A percentile compares a stretch with the other conserved stretches of the same genome.
Evolutionary conservation across 2,113 vertebrate species (phyloP).

Genomic region (Lepus americanus): DNA sequence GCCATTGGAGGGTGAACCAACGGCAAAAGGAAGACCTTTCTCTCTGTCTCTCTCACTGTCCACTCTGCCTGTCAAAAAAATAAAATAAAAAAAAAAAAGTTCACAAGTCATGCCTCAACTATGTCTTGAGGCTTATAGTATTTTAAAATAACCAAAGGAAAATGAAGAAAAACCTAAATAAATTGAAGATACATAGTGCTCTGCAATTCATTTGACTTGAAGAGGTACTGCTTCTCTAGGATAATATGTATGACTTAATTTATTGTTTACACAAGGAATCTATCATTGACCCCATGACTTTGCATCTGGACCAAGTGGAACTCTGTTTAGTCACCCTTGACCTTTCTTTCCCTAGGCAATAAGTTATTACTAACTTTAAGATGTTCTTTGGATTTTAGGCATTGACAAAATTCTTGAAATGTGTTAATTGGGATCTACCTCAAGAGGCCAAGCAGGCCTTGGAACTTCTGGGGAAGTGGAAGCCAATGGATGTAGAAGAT

Average conservation of each 20-base stretch:
- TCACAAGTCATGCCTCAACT: not conserved
- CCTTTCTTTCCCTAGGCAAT: not conserved
- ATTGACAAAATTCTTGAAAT: conserved; percentile 98
- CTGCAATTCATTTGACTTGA: not conserved
- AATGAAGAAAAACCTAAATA: not conserved
- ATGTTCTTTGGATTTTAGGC: conserved; percentile 88
- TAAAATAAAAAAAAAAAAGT: not conserved
- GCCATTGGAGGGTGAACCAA: too few relatives aligned
- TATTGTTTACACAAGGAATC: not conserved
- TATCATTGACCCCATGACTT: not conserved
- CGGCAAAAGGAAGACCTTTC: too few relatives aligned
- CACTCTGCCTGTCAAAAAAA: too few relatives aligned
- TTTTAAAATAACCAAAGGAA: conserved; percentile 47
- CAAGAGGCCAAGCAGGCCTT: conserved; percentile 98
- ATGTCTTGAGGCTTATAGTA: not conserved
- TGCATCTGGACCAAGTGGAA: not conserved
- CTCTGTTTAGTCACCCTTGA: not conserved
- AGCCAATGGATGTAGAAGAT: conserved; percentile 99
- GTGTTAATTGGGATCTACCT: conserved; percentile 98
- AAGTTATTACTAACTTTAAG: conserved; percentile 6
- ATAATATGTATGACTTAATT: not conserved
- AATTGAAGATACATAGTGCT: not conserved
- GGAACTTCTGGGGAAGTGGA: conserved; percentile 97
- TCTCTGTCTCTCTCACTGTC: too few relatives aligned
- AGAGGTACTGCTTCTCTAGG: not conserved